These are phyloP conservation scores for Oreochromis grahami DNA, from an alignment of 2,797 vertebrate genomes.

Conservation along the genomic window DNA sequence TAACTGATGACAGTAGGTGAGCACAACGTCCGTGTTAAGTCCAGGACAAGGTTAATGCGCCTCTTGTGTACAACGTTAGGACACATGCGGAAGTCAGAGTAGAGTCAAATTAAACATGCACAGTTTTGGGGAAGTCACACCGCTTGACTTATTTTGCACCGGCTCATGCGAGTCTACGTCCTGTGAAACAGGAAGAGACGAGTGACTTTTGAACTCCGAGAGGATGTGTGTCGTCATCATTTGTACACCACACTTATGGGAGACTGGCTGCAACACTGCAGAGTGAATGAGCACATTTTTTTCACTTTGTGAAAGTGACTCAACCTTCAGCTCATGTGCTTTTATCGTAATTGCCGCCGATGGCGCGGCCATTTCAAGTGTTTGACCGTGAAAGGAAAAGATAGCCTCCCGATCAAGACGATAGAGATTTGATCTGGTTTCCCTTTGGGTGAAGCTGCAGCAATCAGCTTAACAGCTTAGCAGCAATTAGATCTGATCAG, in stretches of 20 bases:
- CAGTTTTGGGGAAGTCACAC: conserved; percentile 53
- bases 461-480: conserved; percentile 34
- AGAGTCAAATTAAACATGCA: conserved; percentile 17
- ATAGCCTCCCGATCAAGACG: not conserved
- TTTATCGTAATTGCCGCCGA: not conserved
- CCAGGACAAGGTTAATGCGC: conserved; percentile 48
- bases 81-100: conserved; percentile 34
- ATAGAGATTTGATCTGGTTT: conserved; percentile 22
- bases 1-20: not conserved
- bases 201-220: conserved; percentile 64
- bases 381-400: not conserved
- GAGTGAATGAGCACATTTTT: conserved; percentile 17
- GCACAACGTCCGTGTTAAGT: conserved; percentile 16
- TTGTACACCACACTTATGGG: conserved; percentile 29
- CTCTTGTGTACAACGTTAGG: conserved; percentile 30
- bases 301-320: not conserved
- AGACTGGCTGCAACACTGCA: not conserved
- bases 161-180: conserved; percentile 58
- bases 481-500: conserved; percentile 37
- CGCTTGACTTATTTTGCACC: conserved; percentile 43
- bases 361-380: not conserved
- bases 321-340: not conserved
- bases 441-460: conserved; percentile 21
- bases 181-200: conserved; percentile 75
- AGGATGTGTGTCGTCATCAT: conserved; percentile 68